phyloP scores from a whole-genome alignment of 2,888 invertebrate species.

The Eugnorisma glareosa region DNA sequence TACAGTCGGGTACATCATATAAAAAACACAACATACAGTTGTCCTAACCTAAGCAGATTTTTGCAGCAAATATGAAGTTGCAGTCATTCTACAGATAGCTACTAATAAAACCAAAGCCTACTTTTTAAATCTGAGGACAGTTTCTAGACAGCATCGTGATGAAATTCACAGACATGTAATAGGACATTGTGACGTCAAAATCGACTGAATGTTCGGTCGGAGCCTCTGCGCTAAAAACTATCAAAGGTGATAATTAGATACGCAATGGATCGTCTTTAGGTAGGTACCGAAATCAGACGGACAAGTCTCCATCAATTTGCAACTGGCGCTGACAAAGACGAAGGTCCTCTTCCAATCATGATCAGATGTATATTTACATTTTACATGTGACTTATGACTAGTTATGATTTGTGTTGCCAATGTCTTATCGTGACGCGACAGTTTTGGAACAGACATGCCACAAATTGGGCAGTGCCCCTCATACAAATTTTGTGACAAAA shows the following conservation, averaged over 20 bases:
- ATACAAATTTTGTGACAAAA: conserved; percentile 19
- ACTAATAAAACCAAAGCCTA: conserved; percentile 6
- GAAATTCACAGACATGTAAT: conserved; percentile 56
- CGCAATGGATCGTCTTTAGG: conserved; percentile 68
- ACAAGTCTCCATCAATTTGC: conserved; percentile 55
- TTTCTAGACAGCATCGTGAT: conserved; percentile 51
- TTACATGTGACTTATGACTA: conserved; percentile 4
- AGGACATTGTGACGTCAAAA: conserved; percentile 69
- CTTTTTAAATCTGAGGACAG: conserved; percentile 14
- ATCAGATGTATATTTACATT: conserved; percentile 3
- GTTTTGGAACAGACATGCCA: conserved; percentile 17
- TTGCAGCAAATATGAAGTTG: background rate
- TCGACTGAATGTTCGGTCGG: conserved; percentile 67
- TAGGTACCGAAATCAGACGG: conserved; percentile 33
- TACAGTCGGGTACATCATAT: background rate
- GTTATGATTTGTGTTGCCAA: conserved; percentile 4
- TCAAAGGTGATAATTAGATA: conserved; percentile 79
- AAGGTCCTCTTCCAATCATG: conserved; percentile 35
- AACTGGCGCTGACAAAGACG: conserved; percentile 16
- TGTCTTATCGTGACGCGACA: conserved; percentile 25
- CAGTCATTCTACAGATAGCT: background rate
- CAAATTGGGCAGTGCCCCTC: conserved; percentile 13
- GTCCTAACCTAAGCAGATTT: background rate
- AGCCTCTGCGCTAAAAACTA: conserved; percentile 77
- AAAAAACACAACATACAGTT: background rate